Base-by-base conservation (phyloP, 2,888 invertebrate species). In the Papilio demoleus region DNA sequence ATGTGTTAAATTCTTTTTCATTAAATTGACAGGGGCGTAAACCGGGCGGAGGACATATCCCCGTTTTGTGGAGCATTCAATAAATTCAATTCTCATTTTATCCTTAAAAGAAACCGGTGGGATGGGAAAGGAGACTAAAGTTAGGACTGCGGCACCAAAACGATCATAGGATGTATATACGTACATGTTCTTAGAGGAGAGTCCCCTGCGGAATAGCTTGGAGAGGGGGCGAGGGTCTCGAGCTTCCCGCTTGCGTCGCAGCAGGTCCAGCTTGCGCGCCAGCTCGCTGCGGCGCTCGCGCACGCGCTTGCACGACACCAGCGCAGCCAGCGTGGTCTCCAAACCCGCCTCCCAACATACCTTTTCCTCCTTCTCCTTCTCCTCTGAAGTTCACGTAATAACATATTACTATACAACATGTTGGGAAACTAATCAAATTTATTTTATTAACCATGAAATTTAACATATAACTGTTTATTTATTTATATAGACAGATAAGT, bases 231-330 rank as follows among this genome's bases (percentile, higher is more conserved):
- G 94, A 4, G 94, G 88, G 68, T 95, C 94, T 77, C 96, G 96
- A 87, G 97, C 97, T 75, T 97, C 97, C 79, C 96, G 96, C 77
- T 97, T 97, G 81, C 97, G 95, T 65, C 96, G 93, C 69, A 98
- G 82, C 34, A 95, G 93, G 77, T 98, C 97, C 67, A 99, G 85
- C 81, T 98, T 98, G 81, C 98, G 97, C 67, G 98, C 97, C 74
- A 98, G 88, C 84, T 98, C 98, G 0, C 94, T 81, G 53, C 95
- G 94, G 81, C 97, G 97, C 78, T 98, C 98, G 67, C 95, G 95
- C 14, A 97, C 97, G 50, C 94, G 82, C 86, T 98, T 98, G 81
- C 95, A 95, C 5, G 96, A 96, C 79, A 97, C 94, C 22, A 99
- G 93, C 74, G 95, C 95, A 19, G 97, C 97, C 60, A 98, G 85